These are phyloP conservation scores for Eristalis arbustorum DNA, from an alignment of 2,888 invertebrate species.

Conservation along the genomic window DNA sequence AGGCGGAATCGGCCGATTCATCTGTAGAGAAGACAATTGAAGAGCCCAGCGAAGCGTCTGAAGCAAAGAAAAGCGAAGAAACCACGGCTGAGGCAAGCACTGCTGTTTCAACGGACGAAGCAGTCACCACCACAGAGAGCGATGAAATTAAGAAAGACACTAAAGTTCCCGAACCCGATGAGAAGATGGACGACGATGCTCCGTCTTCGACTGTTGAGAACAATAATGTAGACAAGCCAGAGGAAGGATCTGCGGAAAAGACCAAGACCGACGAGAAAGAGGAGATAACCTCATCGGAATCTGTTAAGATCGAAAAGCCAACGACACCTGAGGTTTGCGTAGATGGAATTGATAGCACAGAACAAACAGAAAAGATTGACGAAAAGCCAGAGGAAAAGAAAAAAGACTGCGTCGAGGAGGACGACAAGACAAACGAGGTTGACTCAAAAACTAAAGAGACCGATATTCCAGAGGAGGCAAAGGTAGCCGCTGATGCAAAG, in stretches of 20 bases:
- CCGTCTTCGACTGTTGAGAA: slow-evolving; percentile 64
- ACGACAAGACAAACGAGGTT: slow-evolving; percentile 72
- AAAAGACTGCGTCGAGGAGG: slow-evolving; percentile 49
- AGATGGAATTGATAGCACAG: slow-evolving; percentile 73
- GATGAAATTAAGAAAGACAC: slow-evolving; percentile 74
- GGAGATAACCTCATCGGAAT: background rate
- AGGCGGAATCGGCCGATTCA: slow-evolving; percentile 5
- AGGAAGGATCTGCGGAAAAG: background rate
- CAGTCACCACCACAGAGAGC: slow-evolving; percentile 80
- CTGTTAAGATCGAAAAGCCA: slow-evolving; percentile 16
- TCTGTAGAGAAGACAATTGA: slow-evolving; percentile 19
- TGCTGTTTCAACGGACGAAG: slow-evolving; percentile 61
- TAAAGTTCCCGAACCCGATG: slow-evolving; percentile 14
- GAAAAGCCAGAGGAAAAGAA: slow-evolving; percentile 71
- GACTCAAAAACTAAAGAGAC: slow-evolving; percentile 65
- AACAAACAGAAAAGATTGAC: slow-evolving; percentile 72
- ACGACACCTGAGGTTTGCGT: background rate
- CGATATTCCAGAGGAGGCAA: slow-evolving; percentile 37
- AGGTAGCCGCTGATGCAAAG: background rate
- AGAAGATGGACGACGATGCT: slow-evolving; percentile 59
- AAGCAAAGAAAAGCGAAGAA: slow-evolving; percentile 32
- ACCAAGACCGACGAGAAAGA: slow-evolving; percentile 32
- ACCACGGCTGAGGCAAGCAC: background rate
- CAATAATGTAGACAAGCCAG: slow-evolving; percentile 18
- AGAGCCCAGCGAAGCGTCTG: slow-evolving; percentile 7